A percentile compares a stretch with the other conserved stretches of the same genome.
Evolutionary conservation across 1,140 invertebrate genomes (phyloP).

Genomic region (Lordiphosa collinella): DNA sequence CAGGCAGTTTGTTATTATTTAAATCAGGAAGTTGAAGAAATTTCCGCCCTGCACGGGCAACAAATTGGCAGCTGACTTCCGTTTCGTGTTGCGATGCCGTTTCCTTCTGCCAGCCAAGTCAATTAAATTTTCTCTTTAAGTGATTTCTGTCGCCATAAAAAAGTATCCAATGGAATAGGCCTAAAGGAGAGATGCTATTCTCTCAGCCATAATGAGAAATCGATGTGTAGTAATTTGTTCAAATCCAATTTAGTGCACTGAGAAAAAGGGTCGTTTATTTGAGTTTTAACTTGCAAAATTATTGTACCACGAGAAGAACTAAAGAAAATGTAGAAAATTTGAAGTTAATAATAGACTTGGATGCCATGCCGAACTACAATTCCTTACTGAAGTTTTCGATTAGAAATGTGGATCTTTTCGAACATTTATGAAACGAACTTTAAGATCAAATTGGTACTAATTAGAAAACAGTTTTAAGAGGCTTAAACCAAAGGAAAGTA

Average conservation of each 20-base stretch:
- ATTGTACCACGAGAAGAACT: no score
- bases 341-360: no score
- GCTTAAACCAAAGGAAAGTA: no score
- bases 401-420: no score
- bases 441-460: no score
- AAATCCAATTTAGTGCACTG: conserved; percentile 58
- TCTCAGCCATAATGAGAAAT: conserved; percentile 59
- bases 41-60: conserved; percentile 69
- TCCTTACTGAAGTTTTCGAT: no score
- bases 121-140: conserved; percentile 76
- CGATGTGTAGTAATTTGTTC: conserved; percentile 62
- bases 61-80: conserved; percentile 65
- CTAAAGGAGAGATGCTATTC: background rate
- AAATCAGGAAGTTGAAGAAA: conserved; percentile 79
- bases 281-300: no score
- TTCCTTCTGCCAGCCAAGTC: conserved; percentile 38
- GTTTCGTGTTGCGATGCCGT: conserved; percentile 13
- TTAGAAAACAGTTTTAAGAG: no score
- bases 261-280: no score
- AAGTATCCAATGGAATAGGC: background rate
- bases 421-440: no score
- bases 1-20: conserved; percentile 74
- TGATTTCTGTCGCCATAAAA: conserved; percentile 69
- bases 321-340: no score
- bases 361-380: no score